A percentile compares a stretch with the other conserved stretches of the same genome.
Conservation (phyloP, 2,797 vertebrate genomes). For the Tangara arthus region DNA sequence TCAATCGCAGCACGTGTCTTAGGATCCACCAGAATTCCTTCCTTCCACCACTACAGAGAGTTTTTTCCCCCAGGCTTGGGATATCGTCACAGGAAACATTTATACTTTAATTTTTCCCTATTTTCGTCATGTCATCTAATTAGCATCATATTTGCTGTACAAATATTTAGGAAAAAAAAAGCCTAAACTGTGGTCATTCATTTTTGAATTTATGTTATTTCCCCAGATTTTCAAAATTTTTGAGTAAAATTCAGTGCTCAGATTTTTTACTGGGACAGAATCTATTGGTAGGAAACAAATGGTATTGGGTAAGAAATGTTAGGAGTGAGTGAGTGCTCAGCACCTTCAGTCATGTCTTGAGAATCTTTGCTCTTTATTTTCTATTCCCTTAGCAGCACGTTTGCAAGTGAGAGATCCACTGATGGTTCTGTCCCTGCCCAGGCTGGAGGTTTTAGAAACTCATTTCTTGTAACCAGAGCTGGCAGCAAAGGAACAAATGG, state of each 20-base stretch:
- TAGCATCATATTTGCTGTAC: not conserved
- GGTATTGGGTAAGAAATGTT: not conserved
- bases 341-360: accelerated
- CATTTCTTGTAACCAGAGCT: not conserved
- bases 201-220: accelerated
- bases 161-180: not conserved
- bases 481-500: conserved; percentile 1
- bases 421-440: not conserved
- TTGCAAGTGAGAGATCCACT: not conserved
- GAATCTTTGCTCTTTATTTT: not conserved
- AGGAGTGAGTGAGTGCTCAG: not conserved
- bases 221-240: not conserved
- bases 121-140: not conserved
- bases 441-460: not conserved
- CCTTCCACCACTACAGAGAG: not conserved
- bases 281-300: not conserved
- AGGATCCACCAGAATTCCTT: not conserved
- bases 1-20: not conserved
- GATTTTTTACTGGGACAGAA: not conserved
- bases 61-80: accelerated
- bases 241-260: not conserved
- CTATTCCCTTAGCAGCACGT: not conserved
- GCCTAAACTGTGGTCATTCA: accelerated
- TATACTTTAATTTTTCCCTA: not conserved
- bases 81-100: not conserved